Percentiles rank a stretch among this genome's conserved stretches.
phyloP scores from a whole-genome alignment of 1,140 invertebrate species.

The Halyomorpha halys region DNA sequence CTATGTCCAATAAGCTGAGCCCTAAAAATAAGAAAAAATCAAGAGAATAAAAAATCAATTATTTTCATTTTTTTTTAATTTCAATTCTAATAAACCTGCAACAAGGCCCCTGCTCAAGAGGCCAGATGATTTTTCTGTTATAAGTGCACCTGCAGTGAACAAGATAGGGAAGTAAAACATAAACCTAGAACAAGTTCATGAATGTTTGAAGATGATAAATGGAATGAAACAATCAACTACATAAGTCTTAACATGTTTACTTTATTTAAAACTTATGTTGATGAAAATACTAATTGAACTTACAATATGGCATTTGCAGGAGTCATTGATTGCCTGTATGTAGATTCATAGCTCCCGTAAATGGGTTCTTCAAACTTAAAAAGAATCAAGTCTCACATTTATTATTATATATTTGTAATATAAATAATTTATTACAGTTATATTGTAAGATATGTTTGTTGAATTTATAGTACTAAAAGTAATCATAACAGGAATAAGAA shows the following conservation, averaged over 20 bases:
- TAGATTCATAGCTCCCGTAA: constrained; percentile 4
- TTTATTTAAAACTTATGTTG: neutral
- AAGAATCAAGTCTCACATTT: neutral
- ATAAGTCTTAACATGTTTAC: too few species aligned
- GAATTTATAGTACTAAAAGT: too few species aligned
- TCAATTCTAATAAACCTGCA: constrained; percentile 43
- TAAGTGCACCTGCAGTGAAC: constrained; percentile 78
- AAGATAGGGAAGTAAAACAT: constrained; percentile 84
- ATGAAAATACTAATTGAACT: constrained; percentile 12
- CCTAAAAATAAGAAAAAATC: constrained; percentile 10
- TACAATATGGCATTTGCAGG: constrained; percentile 22
- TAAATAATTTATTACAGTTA: too few species aligned
- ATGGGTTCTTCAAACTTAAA: constrained; percentile 12
- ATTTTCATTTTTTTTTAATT: neutral
- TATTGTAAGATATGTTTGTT: too few species aligned
- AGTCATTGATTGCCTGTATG: constrained; percentile 21
- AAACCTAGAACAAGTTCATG: constrained; percentile 29
- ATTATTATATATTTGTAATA: too few species aligned
- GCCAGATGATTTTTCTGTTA: constrained; percentile 78
- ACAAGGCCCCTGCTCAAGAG: constrained; percentile 75
- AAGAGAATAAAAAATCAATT: neutral
- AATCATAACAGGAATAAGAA: too few species aligned
- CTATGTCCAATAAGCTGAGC: constrained; percentile 70
- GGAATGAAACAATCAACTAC: too few species aligned
- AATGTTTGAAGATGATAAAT: neutral